Conservation (phyloP, 2,888 invertebrate species). For the Pyrochroa serraticornis region DNA sequence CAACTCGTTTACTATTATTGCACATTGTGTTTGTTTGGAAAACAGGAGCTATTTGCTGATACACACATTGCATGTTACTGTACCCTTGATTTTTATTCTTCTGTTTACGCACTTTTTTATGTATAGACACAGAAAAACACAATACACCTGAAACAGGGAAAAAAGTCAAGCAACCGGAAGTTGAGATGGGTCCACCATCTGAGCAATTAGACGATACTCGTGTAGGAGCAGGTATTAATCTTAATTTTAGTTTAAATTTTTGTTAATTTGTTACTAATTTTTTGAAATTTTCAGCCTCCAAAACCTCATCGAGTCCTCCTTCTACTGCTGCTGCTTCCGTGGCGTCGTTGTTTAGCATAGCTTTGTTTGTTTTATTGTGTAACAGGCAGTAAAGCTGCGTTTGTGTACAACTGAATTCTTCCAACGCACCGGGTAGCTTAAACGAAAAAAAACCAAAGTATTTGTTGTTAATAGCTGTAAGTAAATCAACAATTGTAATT, state of each 20-base stretch:
- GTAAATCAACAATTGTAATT: conserved; percentile 29
- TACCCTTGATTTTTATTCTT: conserved; percentile 13
- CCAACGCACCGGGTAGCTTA: conserved; percentile 51
- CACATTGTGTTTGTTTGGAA: conserved; percentile 9
- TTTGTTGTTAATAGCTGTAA: conserved; percentile 34
- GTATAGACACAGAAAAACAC: conserved; percentile 40
- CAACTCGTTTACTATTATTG: conserved; percentile 24
- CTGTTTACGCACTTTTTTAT: conserved; percentile 22
- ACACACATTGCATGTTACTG: background rate
- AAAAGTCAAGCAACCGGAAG: background rate
- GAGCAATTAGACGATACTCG: conserved; percentile 19
- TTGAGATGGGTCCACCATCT: conserved; percentile 9
- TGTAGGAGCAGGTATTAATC: background rate
- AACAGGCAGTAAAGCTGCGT: conserved; percentile 33
- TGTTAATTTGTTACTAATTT: conserved; percentile 7
- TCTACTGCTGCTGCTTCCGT: conserved; percentile 1
- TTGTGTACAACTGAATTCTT: conserved; percentile 35
- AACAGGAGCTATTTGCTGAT: too few relatives aligned
- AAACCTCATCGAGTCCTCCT: conserved; percentile 1
- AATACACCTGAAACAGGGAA: conserved; percentile 7
- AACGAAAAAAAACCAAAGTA: conserved; percentile 48
- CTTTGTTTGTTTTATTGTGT: conserved; percentile 35
- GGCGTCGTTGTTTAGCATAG: conserved; percentile 35
- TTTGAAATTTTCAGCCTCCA: conserved; percentile 34
- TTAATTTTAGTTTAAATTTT: background rate